A percentile compares a stretch with the other conserved stretches of the same genome.
phyloP scores from a whole-genome alignment of 2,113 vertebrate genomes.

The Hypanus sabinus region DNA sequence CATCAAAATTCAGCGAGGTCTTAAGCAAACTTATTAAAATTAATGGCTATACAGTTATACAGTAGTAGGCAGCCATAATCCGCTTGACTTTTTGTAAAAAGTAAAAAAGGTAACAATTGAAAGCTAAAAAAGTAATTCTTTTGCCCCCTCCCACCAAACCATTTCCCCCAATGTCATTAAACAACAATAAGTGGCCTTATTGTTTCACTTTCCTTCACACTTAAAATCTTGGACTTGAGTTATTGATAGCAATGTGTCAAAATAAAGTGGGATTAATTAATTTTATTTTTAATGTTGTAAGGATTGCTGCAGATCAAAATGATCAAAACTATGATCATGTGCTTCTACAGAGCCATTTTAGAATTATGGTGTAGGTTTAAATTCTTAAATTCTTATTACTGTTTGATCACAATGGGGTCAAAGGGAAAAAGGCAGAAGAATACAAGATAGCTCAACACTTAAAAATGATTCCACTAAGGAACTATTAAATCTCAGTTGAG shows the following conservation, averaged over 20 bases:
- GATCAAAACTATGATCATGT: background rate
- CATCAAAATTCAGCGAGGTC: background rate
- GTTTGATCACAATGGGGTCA: background rate
- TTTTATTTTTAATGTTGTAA: constrained; percentile 9
- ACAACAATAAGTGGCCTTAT: background rate
- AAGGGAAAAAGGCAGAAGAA: background rate
- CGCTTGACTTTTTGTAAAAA: background rate
- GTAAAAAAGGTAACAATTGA: background rate
- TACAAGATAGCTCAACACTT: background rate
- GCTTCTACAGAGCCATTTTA: background rate
- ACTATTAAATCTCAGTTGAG: background rate
- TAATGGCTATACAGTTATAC: constrained; percentile 23
- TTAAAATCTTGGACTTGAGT: constrained; percentile 2
- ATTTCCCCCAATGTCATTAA: background rate
- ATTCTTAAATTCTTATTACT: background rate
- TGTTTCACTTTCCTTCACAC: background rate
- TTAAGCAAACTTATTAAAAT: constrained; percentile 11
- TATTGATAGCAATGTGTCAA: background rate
- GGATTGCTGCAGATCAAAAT: too few relatives aligned
- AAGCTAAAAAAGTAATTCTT: background rate
- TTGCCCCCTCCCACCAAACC: background rate
- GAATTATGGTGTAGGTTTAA: background rate
- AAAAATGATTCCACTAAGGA: background rate
- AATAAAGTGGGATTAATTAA: background rate
- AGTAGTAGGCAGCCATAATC: background rate